Conservation (phyloP, 2,888 invertebrate species). For the Eurois occulta region DNA sequence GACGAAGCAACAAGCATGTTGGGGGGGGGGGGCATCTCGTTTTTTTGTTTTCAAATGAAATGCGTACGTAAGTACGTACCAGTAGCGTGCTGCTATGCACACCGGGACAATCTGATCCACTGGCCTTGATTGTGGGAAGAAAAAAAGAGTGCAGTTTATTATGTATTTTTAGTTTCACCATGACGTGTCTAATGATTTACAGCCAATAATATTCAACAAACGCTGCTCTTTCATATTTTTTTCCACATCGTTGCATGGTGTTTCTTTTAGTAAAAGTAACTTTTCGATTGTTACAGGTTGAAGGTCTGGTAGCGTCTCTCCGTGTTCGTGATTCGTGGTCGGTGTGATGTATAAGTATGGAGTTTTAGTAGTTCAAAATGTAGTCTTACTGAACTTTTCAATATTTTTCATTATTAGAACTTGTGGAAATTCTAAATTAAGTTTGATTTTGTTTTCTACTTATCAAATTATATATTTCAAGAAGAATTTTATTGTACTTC, state of each 20-base stretch:
- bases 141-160: background rate
- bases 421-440: constrained; percentile 27
- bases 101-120: background rate
- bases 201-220: too few relatives aligned
- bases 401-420: constrained; percentile 34
- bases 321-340: constrained; percentile 52
- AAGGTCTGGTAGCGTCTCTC: constrained; percentile 58
- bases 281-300: constrained; percentile 71
- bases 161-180: background rate
- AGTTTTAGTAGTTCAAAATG: constrained; percentile 52
- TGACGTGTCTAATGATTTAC: background rate
- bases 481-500: constrained; percentile 27
- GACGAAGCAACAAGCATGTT: background rate
- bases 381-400: constrained; percentile 39
- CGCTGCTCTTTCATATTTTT: too few relatives aligned
- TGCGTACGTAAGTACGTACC: background rate
- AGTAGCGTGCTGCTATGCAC: background rate
- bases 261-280: background rate
- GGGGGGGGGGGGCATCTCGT: background rate
- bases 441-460: constrained; percentile 39
- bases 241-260: too few relatives aligned
- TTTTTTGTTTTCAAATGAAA: background rate
- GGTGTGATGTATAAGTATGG: constrained; percentile 30
- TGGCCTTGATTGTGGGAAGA: background rate
- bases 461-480: constrained; percentile 40